Evolutionary conservation across 2,113 vertebrate species (phyloP), one percentile per base, ranked within the genome.

Genomic region (Limnothrissa miodon): DNA sequence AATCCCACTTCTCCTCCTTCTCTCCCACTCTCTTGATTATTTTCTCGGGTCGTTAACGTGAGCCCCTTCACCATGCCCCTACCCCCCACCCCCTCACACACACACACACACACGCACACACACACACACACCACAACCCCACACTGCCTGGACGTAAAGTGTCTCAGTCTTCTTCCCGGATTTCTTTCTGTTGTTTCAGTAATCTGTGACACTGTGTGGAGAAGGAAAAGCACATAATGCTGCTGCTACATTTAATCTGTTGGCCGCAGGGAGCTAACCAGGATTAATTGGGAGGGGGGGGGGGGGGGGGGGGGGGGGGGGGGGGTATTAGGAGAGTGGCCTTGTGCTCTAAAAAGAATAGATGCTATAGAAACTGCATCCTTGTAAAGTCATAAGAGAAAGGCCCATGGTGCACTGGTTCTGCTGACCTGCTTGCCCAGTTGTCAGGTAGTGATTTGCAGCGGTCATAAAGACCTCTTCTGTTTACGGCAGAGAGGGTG

Each of bases 171-270:
- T 56, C 23, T 21, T 23, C 56, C 59, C 59, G 23, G n/a, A 29
- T 29, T 29, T 62, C 1, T 19, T 23, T 36, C 33, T 29, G 15
- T 9, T 74, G n/a, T 74, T 74, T 29, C 33, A 74, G 36, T 74
- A 39, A 74, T 11, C 59, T 23, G 59, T 62, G 59, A 29, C 59
- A 62, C 23, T 11, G 3, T 36, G 29, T 74, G 33, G 9, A 48
- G 46, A 29, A 25, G 11, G 5, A 74, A 70, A 33, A 66, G 36
- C 1, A 29, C 25, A 6, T 74, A 13, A 56, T 21, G 23, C 66
- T 36, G 66, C 85, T 83, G 92, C 90, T 88, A 93, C 93, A 93
- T 93, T 92, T 87, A 92, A 92, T 93, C 85, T 87, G 80, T 83
- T 87, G 85, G 90, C 90, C 89, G 91, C 84, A 89, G 91, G 90